Evolutionary conservation across 2,888 invertebrate genomes (phyloP).

Genomic region (Diaprepes abbreviatus): DNA sequence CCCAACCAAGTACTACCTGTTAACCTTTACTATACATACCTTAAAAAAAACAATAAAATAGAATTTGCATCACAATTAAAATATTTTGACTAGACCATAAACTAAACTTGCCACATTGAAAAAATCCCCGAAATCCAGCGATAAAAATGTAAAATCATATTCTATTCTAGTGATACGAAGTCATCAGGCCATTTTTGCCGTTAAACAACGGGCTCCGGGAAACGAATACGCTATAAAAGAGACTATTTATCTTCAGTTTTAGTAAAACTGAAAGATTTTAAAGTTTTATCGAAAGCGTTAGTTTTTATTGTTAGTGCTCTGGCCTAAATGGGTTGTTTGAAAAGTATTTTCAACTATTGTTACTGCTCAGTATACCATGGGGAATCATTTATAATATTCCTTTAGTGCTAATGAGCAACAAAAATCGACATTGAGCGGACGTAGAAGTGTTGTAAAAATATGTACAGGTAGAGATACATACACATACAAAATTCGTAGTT

Average conservation of each 20-base stretch:
- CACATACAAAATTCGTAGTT: no score
- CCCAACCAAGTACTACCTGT: no score
- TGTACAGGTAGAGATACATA: no score
- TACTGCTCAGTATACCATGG: no score
- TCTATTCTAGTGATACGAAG: constrained; percentile 37
- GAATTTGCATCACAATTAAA: no score
- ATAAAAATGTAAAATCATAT: constrained; percentile 41
- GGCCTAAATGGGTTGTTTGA: constrained; percentile 30
- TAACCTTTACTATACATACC: no score
- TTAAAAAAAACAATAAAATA: no score
- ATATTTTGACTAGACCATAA: neutral
- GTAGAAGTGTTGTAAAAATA: no score
- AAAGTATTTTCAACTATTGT: constrained; percentile 12
- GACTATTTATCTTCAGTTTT: constrained; percentile 45
- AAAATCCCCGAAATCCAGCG: neutral
- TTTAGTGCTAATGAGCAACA: no score
- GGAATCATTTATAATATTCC: no score
- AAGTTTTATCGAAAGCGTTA: constrained; percentile 45
- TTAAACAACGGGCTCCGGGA: constrained; percentile 42
- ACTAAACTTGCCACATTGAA: neutral
- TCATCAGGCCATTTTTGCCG: constrained; percentile 42
- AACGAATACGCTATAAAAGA: constrained; percentile 37
- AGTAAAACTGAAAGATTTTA: constrained; percentile 45
- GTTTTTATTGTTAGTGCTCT: constrained; percentile 36
- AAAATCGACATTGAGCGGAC: no score